Conservation (phyloP, 1,140 invertebrate genomes). For the Hyles vespertilio region DNA sequence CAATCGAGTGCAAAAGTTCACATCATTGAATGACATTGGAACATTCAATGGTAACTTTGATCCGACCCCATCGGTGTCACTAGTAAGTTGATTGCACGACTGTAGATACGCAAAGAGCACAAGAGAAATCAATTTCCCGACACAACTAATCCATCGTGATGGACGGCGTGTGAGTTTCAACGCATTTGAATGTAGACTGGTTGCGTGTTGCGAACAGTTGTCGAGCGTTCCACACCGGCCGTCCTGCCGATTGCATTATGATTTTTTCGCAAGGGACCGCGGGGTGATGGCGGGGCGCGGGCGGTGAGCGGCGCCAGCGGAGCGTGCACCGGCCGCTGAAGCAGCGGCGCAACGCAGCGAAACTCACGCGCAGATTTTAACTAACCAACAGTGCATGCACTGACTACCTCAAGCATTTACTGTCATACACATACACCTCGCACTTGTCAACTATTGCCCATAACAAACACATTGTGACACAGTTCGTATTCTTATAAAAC, state of each 20-base stretch:
- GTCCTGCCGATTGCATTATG: constrained; percentile 74
- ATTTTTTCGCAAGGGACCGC: constrained; percentile 73
- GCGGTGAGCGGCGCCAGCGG: constrained; percentile 51
- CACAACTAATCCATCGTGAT: constrained; percentile 65
- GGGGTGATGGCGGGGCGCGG: constrained; percentile 50
- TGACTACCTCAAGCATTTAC: too few species aligned
- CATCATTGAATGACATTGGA: constrained; percentile 50
- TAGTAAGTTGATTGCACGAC: constrained; percentile 41
- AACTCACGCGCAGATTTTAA: constrained; percentile 36
- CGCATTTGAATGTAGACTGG: constrained; percentile 72
- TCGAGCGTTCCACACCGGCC: constrained; percentile 66
- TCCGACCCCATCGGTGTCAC: constrained; percentile 28
- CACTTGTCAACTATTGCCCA: too few species aligned
- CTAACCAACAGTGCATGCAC: constrained; percentile 24
- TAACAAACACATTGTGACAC: too few species aligned
- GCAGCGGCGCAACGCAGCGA: constrained; percentile 46
- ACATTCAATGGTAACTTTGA: constrained; percentile 61
- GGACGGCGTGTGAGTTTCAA: constrained; percentile 70
- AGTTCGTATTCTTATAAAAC: too few species aligned
- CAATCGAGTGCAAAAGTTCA: constrained; percentile 45
- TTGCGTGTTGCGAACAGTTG: constrained; percentile 64
- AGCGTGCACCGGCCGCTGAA: constrained; percentile 64
- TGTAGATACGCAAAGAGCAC: constrained; percentile 25
- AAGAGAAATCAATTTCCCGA: constrained; percentile 67
- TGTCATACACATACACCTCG: too few species aligned